Base-by-base conservation (phyloP, 1,140 invertebrate genomes). In the Drosophila arizonae region DNA sequence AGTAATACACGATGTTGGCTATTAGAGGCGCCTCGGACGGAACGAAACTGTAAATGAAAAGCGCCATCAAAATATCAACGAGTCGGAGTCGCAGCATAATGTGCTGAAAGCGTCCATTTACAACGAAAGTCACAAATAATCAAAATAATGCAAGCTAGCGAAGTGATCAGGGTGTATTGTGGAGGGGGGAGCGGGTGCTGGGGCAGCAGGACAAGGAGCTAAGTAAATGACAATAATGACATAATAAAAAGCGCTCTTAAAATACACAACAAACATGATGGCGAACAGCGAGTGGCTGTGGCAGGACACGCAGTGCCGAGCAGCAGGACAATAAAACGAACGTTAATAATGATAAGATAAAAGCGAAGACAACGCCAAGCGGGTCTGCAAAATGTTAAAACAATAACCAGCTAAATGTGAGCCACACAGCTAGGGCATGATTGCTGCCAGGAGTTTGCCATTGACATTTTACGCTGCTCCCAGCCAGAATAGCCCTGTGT, bases 341-440 rank as follows among this genome's bases (percentile, higher is more conserved):
- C 84, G 84, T 88, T 88, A 88, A 88, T 88, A 88, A 88, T 76
- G 84, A 88, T 88, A 88, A 88, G 84, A 88, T 88, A 87, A 82
- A 81, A 72, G 64, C 68, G 72, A 65, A 66, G 79, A 69, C 84
- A 73, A 63, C 54, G 54, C 46, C 36, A 62, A 51, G 57, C 54
- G 41, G 66, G 71, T 60, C 55, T 54, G 64, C 73, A 71, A 89
- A 88, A 88, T 88, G 84, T 88, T 88, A 88, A 88, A 88, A 88
- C 84, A 88, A 88, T 88, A 88, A 88, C 84, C 79, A 70, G 79
- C 80, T 84, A 88, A 88, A 88, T 88, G 79, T 76, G 76, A 68
- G 45, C 33, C 33, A 74, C 61, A 45, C 62, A 75, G 72, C 60
- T 54, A 67, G 41, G 63, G 41, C 67, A 79, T 63, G 58, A 77